phyloP scores from a whole-genome alignment of 2,888 invertebrate species.

The Drosophila peninsularis region DNA sequence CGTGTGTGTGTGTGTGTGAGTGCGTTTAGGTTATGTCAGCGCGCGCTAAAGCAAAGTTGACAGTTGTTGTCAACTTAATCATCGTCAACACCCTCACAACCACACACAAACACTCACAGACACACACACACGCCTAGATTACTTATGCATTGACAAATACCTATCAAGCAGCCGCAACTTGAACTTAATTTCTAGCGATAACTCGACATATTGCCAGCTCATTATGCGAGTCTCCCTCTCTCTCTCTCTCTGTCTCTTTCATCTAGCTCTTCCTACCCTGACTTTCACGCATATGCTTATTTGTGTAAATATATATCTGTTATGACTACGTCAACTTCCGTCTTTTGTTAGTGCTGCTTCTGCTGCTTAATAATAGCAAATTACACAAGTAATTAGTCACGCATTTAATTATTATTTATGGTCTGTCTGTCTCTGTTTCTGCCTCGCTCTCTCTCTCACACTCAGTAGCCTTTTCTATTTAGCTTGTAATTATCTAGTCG shows the following conservation, averaged over 20 bases:
- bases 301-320: slow-evolving; percentile 35
- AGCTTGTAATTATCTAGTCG: slow-evolving; percentile 69
- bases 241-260: not conserved
- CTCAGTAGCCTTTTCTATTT: slow-evolving; percentile 38
- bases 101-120: slow-evolving; percentile 4
- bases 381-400: slow-evolving; percentile 82
- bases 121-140: slow-evolving; percentile 28
- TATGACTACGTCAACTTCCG: slow-evolving; percentile 56
- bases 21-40: slow-evolving; percentile 60
- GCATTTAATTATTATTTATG: slow-evolving; percentile 81
- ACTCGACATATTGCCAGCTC: slow-evolving; percentile 76
- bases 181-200: slow-evolving; percentile 74
- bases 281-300: not conserved
- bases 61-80: slow-evolving; percentile 80
- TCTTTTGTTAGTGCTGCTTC: slow-evolving; percentile 33
- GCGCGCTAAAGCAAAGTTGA: slow-evolving; percentile 68
- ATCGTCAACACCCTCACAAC: slow-evolving; percentile 56
- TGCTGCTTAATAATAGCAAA: slow-evolving; percentile 73
- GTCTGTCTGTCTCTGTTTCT: slow-evolving; percentile 5
- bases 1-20: slow-evolving; percentile 28
- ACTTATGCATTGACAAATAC: slow-evolving; percentile 64
- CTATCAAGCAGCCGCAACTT: slow-evolving; percentile 46
- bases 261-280: not conserved
- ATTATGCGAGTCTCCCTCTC: slow-evolving; percentile 48
- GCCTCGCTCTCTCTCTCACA: slow-evolving; percentile 6